Percentiles rank a stretch among this genome's conserved stretches.
These are phyloP conservation scores for Artemia sinica DNA, from an alignment of 2,888 invertebrate genomes.

Conservation along the genomic window DNA sequence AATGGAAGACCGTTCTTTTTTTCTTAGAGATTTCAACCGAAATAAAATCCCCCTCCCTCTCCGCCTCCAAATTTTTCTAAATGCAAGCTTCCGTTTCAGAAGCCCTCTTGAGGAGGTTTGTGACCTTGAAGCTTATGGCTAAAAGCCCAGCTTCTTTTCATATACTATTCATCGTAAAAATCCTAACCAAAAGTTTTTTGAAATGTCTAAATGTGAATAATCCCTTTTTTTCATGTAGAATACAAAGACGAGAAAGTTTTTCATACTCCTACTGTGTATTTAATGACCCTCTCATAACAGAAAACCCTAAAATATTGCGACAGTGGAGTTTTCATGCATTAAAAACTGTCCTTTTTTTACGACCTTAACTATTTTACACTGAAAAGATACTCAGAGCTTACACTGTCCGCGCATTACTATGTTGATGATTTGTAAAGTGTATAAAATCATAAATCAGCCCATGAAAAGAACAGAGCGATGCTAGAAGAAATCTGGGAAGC, in stretches of 20 bases:
- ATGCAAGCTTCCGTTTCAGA: no score
- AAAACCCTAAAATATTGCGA: background rate
- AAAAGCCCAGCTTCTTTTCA: no score
- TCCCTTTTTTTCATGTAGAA: no score
- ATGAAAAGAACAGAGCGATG: background rate
- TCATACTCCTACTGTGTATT: background rate
- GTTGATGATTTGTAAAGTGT: conserved; percentile 9
- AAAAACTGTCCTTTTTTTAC: background rate
- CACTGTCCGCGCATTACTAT: conserved; percentile 1
- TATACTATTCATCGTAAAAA: no score
- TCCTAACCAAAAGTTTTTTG: no score
- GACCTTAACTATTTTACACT: background rate
- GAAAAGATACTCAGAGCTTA: background rate
- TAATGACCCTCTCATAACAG: background rate
- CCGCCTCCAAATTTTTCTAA: no score
- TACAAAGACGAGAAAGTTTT: background rate
- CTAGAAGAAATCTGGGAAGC: background rate
- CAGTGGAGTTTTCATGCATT: background rate
- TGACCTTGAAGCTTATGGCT: no score
- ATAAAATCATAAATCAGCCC: background rate
- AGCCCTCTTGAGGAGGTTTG: no score
- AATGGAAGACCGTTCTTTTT: no score
- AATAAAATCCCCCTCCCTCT: no score
- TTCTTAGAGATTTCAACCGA: no score
- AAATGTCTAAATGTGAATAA: no score